Base-by-base conservation (phyloP, 2,113 vertebrate genomes). In the Cettia cetti region DNA sequence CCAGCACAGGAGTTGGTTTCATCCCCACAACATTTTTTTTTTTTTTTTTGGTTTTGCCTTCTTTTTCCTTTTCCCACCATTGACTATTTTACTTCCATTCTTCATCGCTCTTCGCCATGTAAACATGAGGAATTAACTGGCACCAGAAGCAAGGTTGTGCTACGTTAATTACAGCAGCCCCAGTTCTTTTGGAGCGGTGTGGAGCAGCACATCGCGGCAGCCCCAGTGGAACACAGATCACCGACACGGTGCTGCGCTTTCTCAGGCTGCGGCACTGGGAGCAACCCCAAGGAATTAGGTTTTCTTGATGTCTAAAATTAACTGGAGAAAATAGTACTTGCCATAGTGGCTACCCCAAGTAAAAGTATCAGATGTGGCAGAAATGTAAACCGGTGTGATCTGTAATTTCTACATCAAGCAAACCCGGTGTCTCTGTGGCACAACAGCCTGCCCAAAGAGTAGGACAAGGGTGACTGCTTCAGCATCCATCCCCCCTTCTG, bases 161-260 rank as follows among this genome's bases (percentile, higher is more conserved):
- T 95, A 33, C 8, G 15, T 97, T 98, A 98, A 98, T 98, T 98
- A 97, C 97, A 97, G 96, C 87, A 97, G 94, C 91, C 95, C 95
- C 94, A 92, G 89, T 94, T 97, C 96, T 97, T 96, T 53, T 61
- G 88, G 97, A 91, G 72, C 82, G 7, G 89, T 10, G 28, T 90
- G 96, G 89, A 96, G 90, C 82, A 72, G 88, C 6, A 8, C 81
- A 80, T 83, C 33, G 3, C 70, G 12, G 93, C 83, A 96, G 95
- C 94, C 95, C 94, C 97, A 93, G 82, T 86, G 96, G 97, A 97
- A 93, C 94, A 96, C 57, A 94, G 92, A 92, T 83, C 45, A n/a
- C 80, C 47, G 18, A 59, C 95, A 87, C 30, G 3, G 35, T 1
- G 66, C 87, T 94, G 89, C 2, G 30, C 86, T 69, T 65, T 78